These are phyloP conservation scores for Lasioglossum marginatum DNA, from an alignment of 2,888 invertebrate species.

Conservation along the genomic window DNA sequence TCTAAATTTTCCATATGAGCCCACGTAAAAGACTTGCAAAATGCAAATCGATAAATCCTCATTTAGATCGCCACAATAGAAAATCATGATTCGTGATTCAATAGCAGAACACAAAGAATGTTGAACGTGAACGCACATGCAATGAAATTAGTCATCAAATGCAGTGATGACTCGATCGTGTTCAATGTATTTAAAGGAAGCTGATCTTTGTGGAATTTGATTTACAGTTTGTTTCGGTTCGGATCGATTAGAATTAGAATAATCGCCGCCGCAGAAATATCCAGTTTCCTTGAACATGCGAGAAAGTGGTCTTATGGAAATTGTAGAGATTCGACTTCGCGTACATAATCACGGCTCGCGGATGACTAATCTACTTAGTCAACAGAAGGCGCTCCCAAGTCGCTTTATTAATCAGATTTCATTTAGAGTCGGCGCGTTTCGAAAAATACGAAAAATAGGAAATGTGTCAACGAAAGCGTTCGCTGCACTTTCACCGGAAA, in stretches of 20 bases:
- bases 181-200: neutral
- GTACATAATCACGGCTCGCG: neutral
- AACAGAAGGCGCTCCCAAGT: neutral
- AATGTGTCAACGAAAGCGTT: neutral
- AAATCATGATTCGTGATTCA: neutral
- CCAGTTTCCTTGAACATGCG: neutral
- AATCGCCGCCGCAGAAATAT: neutral
- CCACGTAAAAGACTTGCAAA: too few species aligned
- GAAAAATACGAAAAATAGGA: neutral
- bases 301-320: neutral
- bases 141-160: neutral
- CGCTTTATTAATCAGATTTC: neutral
- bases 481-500: neutral
- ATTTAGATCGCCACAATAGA: neutral
- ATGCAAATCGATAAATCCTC: neutral
- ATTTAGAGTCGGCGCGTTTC: neutral
- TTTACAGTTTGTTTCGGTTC: neutral
- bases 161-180: neutral
- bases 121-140: neutral
- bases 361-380: conserved; percentile 11
- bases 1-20: too few species aligned
- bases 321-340: neutral
- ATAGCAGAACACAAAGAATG: too few species aligned
- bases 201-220: neutral
- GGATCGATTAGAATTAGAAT: neutral